Conservation (phyloP, 2,113 vertebrate species). For the Copsychus sechellarum region DNA sequence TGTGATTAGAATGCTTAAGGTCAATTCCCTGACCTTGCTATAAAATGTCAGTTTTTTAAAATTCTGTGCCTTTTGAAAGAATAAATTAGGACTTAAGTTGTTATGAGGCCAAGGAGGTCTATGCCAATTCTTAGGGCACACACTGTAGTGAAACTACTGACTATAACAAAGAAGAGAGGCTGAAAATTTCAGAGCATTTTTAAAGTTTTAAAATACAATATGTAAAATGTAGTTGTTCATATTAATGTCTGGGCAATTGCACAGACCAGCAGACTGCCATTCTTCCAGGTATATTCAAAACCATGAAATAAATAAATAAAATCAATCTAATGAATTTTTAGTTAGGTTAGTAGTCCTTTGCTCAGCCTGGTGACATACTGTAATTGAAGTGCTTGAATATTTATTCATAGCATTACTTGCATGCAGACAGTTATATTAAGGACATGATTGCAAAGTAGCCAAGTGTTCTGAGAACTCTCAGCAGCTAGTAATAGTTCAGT, state of each 20-base stretch:
- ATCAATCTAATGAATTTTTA: background rate
- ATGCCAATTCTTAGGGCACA: fast-evolving
- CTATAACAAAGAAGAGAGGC: background rate
- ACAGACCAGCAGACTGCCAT: background rate
- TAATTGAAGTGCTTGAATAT: background rate
- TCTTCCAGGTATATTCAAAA: background rate
- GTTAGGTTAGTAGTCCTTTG: background rate
- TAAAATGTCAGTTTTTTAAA: background rate
- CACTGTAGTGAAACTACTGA: background rate
- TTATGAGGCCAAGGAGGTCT: background rate
- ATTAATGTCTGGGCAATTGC: background rate
- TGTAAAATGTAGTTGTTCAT: background rate
- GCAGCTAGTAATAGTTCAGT: background rate
- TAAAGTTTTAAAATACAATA: background rate
- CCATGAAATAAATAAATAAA: background rate
- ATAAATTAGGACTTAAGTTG: background rate
- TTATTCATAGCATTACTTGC: background rate
- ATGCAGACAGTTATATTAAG: background rate
- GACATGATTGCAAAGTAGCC: background rate
- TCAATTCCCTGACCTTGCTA: background rate
- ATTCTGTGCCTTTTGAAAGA: background rate
- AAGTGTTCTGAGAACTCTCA: background rate
- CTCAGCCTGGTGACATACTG: background rate
- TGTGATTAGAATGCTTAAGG: background rate
- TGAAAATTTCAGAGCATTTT: background rate